Base-by-base conservation (phyloP, 2,888 invertebrate species). In the Platerodrilus igneus region DNA sequence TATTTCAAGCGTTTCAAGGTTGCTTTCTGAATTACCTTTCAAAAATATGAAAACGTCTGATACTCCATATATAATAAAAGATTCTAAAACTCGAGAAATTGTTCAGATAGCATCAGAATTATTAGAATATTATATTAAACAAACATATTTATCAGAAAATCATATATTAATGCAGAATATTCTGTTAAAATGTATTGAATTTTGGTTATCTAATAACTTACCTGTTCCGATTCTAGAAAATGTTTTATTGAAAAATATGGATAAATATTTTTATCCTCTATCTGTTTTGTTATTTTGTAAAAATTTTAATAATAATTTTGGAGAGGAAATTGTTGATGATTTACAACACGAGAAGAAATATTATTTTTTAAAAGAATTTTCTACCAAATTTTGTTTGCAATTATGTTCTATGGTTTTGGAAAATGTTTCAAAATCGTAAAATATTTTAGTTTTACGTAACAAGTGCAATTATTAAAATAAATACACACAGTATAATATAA, bases 91-190 rank as follows among this genome's bases (percentile, higher is more conserved):
- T 7, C 58, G 56, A 37, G 61, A 65, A 27, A 48, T 66, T 3
- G 54, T 68, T 3, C 58, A 65, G 14, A 56, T 58, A 15, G 67
- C 65, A 1, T 64, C 66, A 2, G 50, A 51, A 19, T 41, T 69
- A 16, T 58, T 69, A 3, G 67, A 69, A 44, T 69, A 68, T 54
- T 69, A 68, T 41, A 67, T 66, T 21, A 61, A 59, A 37, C 62
- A 62, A 41, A 64, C 67, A 11, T 64, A 69, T 46, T 53, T 57
- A 10, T 62, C 67, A 2, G 69, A 69, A 45, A 69, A 69, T 51
- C 68, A 68, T 44, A 69, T 69, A 48, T 50, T 69, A 34, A 69
- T 69, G 69, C 69, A 69, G 50, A 69, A 68, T 47, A 62, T 69
- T 44, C 53, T 69, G 19, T 48, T 69, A 44, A 66, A 67, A 51